These are phyloP conservation scores for Cladopsammia gracilis DNA, from an alignment of 64 coral and sea anemone genomes.

Conservation along the genomic window DNA sequence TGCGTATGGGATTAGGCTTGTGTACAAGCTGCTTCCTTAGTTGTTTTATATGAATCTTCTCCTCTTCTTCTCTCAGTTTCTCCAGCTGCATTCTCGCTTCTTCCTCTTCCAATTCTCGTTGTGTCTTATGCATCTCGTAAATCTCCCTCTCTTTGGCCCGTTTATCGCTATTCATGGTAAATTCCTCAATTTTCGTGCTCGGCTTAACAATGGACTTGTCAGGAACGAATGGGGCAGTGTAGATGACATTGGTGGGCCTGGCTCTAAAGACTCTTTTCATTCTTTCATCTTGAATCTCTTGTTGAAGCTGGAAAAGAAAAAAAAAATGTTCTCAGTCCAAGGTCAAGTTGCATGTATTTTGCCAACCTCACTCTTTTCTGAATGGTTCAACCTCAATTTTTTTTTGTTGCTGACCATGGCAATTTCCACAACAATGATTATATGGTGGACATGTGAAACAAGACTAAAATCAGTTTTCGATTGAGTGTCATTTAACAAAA, in stretches of 20 bases:
- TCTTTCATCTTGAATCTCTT: constrained; percentile 78
- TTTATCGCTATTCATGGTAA: constrained; percentile 70
- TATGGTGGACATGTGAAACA: too few relatives aligned
- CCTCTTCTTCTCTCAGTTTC: constrained; percentile 77
- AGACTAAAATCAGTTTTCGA: too few relatives aligned
- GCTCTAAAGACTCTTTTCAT: constrained; percentile 88
- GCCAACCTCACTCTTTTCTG: too few relatives aligned
- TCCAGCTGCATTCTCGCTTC: constrained; percentile 49
- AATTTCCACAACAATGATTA: too few relatives aligned
- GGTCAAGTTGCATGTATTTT: too few relatives aligned
- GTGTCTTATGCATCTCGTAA: constrained; percentile 86
- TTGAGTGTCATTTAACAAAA: too few relatives aligned
- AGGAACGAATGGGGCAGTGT: constrained; percentile 80
- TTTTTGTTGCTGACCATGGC: too few relatives aligned
- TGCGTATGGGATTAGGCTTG: constrained; percentile 84
- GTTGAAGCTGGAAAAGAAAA: constrained; percentile 55
- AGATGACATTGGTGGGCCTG: constrained; percentile 72
- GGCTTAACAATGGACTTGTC: constrained; percentile 81
- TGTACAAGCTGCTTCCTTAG: constrained; percentile 90
- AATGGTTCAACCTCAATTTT: too few relatives aligned
- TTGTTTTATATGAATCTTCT: constrained; percentile 56
- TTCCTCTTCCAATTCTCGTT: constrained; percentile 59
- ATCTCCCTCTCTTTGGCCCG: constrained; percentile 81
- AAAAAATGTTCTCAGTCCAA: too few relatives aligned
- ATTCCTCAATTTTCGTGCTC: constrained; percentile 76